Percentiles rank a stretch among this genome's conserved stretches.
Evolutionary conservation across 2,113 vertebrate genomes (phyloP).

Genomic region (Tichodroma muraria): DNA sequence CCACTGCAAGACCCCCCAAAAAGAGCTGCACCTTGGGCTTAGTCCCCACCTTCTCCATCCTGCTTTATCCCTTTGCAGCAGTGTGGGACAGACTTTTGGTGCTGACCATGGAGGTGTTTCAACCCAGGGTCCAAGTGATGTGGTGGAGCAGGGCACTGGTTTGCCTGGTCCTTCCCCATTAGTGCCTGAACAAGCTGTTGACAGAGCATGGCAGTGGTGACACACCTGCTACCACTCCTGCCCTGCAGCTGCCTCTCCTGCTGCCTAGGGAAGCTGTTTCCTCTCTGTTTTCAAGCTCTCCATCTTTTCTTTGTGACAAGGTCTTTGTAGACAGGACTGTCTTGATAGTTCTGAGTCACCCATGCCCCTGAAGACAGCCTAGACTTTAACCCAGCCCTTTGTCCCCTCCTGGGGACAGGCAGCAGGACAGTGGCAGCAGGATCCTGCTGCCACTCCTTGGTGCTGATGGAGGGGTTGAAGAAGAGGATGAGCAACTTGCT

Average conservation of each 20-base stretch:
- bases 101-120: background rate
- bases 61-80: background rate
- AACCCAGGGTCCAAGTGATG: fast-evolving
- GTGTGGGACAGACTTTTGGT: background rate
- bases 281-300: background rate
- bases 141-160: background rate
- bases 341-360: background rate
- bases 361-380: background rate
- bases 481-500: background rate
- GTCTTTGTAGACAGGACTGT: background rate
- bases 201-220: fast-evolving
- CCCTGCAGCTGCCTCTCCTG: background rate
- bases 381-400: background rate
- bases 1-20: background rate
- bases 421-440: too few relatives aligned
- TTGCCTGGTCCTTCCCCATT: background rate
- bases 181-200: background rate
- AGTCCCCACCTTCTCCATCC: background rate
- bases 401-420: background rate
- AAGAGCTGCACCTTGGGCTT: background rate
- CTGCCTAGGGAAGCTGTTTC: background rate
- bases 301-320: background rate
- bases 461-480: background rate
- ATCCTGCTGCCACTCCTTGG: background rate
- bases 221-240: background rate